Percentiles rank a stretch among this genome's conserved stretches.
Evolutionary conservation across 2,888 invertebrate species (phyloP).

Genomic region (Brenthis ino): DNA sequence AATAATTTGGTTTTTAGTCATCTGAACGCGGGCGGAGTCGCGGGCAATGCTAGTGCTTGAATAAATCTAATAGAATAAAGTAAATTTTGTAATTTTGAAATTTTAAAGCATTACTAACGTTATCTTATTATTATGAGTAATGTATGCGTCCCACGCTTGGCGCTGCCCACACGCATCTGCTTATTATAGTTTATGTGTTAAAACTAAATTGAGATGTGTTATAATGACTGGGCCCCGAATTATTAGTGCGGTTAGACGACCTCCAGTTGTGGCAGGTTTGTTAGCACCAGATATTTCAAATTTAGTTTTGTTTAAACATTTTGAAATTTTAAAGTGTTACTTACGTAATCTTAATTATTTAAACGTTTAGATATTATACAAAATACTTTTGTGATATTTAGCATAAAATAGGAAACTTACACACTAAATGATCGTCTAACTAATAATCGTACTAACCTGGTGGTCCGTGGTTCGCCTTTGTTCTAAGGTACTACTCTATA

Average conservation of each 20-base stretch:
- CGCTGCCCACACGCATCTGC: conserved; percentile 71
- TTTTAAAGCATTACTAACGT: conserved; percentile 3
- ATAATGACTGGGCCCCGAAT: conserved; percentile 74
- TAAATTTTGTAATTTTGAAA: not conserved
- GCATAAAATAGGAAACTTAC: no score
- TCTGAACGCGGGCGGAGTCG: no score
- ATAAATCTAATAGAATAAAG: no score
- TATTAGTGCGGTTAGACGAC: conserved; percentile 51
- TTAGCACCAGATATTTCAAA: not conserved
- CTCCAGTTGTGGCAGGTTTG: conserved; percentile 26
- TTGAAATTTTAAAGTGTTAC: no score
- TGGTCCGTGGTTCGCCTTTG: no score
- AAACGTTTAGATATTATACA: not conserved
- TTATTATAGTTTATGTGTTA: conserved; percentile 74
- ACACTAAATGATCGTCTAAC: no score
- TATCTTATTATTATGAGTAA: conserved; percentile 30
- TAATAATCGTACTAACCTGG: no score
- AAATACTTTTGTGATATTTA: not conserved
- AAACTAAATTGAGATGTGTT: conserved; percentile 79
- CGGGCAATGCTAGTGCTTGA: no score
- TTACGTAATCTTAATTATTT: no score
- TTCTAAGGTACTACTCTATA: no score
- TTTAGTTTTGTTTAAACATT: not conserved
- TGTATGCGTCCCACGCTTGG: conserved; percentile 31
- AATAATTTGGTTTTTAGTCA: no score